These are phyloP conservation scores for Drosophila ficusphila DNA, from an alignment of 1,140 invertebrate species.

Conservation along the genomic window DNA sequence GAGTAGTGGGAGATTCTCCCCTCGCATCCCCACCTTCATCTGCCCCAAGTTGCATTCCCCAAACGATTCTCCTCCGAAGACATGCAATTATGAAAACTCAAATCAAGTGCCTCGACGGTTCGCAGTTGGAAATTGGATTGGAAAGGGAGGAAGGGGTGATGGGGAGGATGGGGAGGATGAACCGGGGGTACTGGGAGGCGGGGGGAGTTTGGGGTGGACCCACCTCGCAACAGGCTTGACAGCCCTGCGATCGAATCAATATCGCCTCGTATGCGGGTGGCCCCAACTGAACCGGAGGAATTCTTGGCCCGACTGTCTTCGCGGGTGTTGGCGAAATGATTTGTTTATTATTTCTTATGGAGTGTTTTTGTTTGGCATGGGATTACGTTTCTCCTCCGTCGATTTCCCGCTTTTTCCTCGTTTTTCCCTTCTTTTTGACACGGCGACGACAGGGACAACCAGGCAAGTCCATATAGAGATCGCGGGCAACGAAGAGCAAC, in stretches of 20 bases:
- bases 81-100: slow-evolving; percentile 72
- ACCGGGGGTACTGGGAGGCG: too few relatives aligned
- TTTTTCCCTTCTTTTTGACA: slow-evolving; percentile 26
- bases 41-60: slow-evolving; percentile 9
- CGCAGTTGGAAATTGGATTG: slow-evolving; percentile 19
- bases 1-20: slow-evolving; percentile 1
- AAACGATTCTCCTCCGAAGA: slow-evolving; percentile 40
- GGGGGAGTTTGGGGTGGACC: slow-evolving; percentile 7
- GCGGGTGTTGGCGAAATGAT: slow-evolving; percentile 54
- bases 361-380: slow-evolving; percentile 73
- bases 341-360: slow-evolving; percentile 79
- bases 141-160: background rate
- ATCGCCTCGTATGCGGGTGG: slow-evolving; percentile 69
- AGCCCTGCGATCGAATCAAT: slow-evolving; percentile 71
- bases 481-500: slow-evolving; percentile 14
- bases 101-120: slow-evolving; percentile 70
- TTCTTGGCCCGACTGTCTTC: slow-evolving; percentile 52
- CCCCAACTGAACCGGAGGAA: slow-evolving; percentile 35
- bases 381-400: slow-evolving; percentile 68
- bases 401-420: too few relatives aligned
- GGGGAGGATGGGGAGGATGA: background rate
- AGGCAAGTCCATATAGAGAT: slow-evolving; percentile 59
- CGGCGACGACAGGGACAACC: slow-evolving; percentile 38
- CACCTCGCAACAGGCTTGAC: slow-evolving; percentile 53
- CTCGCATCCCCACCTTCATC: background rate